These are phyloP conservation scores for Holacanthus passer DNA, from an alignment of 2,113 vertebrate genomes.

Conservation along the genomic window DNA sequence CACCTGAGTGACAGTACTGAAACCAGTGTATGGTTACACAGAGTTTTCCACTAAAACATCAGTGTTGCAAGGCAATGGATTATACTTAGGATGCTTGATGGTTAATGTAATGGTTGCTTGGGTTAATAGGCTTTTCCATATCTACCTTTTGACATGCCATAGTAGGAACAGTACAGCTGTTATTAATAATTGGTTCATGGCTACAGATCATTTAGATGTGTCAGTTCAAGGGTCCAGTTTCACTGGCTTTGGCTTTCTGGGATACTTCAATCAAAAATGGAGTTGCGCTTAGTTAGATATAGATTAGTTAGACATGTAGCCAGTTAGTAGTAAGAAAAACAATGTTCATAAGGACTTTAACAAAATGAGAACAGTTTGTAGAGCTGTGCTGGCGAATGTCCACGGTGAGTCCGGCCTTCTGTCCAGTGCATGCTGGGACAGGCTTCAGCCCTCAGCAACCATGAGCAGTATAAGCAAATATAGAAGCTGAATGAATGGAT, in stretches of 20 bases:
- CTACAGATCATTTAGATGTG: conserved; percentile 8
- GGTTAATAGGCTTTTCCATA: neutral
- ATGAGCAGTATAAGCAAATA: conserved; percentile 7
- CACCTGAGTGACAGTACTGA: conserved; percentile 9
- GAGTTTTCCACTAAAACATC: neutral
- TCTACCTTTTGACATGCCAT: neutral
- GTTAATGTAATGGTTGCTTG: neutral
- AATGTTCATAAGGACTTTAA: neutral
- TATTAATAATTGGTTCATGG: neutral
- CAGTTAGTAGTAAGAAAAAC: neutral
- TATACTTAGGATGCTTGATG: neutral
- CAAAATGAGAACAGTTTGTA: neutral
- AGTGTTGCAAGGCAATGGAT: neutral
- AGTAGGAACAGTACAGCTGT: neutral
- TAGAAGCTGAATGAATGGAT: conserved; percentile 18
- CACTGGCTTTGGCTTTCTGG: neutral
- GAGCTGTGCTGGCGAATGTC: conserved; percentile 5
- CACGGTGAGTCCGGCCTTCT: neutral
- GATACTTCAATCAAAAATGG: neutral
- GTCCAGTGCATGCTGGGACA: conserved; percentile 42
- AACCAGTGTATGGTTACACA: neutral
- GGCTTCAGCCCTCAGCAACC: neutral
- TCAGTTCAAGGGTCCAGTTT: conserved; percentile 13
- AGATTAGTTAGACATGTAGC: neutral
- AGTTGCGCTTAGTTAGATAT: neutral